Conservation (phyloP, 2,888 invertebrate species). For the Tetrapedia diversipes region DNA sequence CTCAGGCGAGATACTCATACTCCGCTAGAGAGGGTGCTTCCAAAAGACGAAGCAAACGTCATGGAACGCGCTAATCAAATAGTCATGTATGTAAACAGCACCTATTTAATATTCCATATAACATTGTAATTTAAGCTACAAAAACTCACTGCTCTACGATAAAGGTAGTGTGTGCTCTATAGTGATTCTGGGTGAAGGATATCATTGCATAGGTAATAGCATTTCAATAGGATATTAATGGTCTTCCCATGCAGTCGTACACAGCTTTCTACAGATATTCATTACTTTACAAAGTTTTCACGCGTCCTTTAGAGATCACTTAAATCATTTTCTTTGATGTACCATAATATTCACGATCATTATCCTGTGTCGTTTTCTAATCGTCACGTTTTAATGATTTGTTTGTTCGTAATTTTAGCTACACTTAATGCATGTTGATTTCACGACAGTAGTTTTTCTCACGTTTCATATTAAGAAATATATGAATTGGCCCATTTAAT, state of each 20-base stretch:
- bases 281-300: slow-evolving; percentile 26
- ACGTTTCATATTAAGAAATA: neutral
- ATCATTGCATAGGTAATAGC: slow-evolving; percentile 68
- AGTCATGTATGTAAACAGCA: slow-evolving; percentile 89
- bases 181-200: slow-evolving; percentile 73
- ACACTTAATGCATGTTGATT: slow-evolving; percentile 58
- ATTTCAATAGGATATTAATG: slow-evolving; percentile 61
- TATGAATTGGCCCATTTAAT: slow-evolving; percentile 40
- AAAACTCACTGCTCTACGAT: slow-evolving; percentile 60
- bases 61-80: slow-evolving; percentile 94
- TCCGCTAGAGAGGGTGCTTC: slow-evolving; percentile 86
- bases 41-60: slow-evolving; percentile 90
- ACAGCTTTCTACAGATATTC: slow-evolving; percentile 58
- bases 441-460: slow-evolving; percentile 36
- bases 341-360: slow-evolving; percentile 53
- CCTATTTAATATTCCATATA: slow-evolving; percentile 62
- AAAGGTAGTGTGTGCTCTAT: slow-evolving; percentile 68
- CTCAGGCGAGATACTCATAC: slow-evolving; percentile 80
- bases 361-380: slow-evolving; percentile 25
- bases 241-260: slow-evolving; percentile 63
- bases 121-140: slow-evolving; percentile 68
- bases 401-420: slow-evolving; percentile 35
- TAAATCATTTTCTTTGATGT: slow-evolving; percentile 32
- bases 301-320: slow-evolving; percentile 16
- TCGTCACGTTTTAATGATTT: slow-evolving; percentile 30